A percentile compares a stretch with the other conserved stretches of the same genome.
Conservation (phyloP, 2,797 vertebrate genomes). For the Chelmon rostratus region DNA sequence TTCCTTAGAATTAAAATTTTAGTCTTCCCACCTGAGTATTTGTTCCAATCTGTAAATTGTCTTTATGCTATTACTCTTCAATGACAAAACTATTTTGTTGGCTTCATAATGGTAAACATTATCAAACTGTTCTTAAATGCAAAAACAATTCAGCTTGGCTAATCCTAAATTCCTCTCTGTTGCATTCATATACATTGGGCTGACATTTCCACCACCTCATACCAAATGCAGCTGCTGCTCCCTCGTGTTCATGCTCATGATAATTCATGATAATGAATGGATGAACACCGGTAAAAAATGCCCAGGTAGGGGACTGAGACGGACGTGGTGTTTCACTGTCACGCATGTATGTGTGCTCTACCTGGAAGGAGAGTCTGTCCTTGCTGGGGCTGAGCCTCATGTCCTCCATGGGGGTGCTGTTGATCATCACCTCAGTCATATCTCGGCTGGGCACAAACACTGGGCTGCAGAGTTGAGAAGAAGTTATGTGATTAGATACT, state of each 20-base stretch:
- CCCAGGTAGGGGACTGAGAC: not conserved
- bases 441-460: constrained; percentile 92
- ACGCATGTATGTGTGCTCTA: constrained; percentile 62
- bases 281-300: not conserved
- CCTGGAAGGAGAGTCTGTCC: constrained; percentile 96
- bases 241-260: not conserved
- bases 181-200: not conserved
- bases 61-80: not conserved
- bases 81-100: not conserved
- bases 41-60: not conserved
- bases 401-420: constrained; percentile 93
- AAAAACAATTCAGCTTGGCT: not conserved
- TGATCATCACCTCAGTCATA: constrained; percentile 99
- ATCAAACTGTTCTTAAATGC: not conserved
- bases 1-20: not conserved
- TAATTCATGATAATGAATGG: constrained; percentile 17
- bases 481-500: constrained; percentile 15
- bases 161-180: not conserved
- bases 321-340: not conserved
- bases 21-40: not conserved
- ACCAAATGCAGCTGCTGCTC: not conserved
- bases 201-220: not conserved
- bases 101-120: not conserved
- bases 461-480: constrained; percentile 82
- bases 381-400: constrained; percentile 95